Conservation (phyloP, 2,113 vertebrate genomes). For the Tragelaphus imberbis region DNA sequence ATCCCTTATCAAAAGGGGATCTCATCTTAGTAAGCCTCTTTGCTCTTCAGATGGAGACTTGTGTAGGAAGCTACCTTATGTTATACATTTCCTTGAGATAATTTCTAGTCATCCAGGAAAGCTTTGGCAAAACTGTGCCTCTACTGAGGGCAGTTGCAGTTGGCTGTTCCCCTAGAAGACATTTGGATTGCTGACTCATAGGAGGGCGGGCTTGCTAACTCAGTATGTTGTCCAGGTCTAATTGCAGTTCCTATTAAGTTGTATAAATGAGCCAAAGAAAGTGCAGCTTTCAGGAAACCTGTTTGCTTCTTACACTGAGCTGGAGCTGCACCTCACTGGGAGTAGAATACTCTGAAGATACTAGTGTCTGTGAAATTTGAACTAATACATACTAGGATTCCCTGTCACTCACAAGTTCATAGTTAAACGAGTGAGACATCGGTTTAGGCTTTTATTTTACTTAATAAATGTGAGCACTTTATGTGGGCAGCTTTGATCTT, state of each 20-base stretch:
- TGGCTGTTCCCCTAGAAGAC: neutral
- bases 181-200: slow-evolving; percentile 23
- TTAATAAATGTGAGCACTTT: neutral
- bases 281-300: slow-evolving; percentile 35
- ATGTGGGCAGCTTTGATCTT: neutral
- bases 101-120: neutral
- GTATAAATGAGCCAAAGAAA: slow-evolving; percentile 31
- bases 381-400: neutral
- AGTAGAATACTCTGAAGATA: neutral
- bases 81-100: neutral
- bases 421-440: neutral
- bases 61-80: neutral
- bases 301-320: neutral
- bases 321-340: neutral
- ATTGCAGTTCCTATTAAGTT: slow-evolving; percentile 38
- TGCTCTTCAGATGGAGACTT: neutral
- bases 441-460: slow-evolving; percentile 24
- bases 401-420: neutral
- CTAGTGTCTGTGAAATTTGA: neutral
- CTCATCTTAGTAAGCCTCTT: neutral
- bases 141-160: neutral
- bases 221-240: neutral
- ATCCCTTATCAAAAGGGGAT: slow-evolving; percentile 4
- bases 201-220: slow-evolving; percentile 1
- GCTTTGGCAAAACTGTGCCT: neutral